phyloP scores from a whole-genome alignment of 2,797 vertebrate genomes.

The Notolepis coatsorum region DNA sequence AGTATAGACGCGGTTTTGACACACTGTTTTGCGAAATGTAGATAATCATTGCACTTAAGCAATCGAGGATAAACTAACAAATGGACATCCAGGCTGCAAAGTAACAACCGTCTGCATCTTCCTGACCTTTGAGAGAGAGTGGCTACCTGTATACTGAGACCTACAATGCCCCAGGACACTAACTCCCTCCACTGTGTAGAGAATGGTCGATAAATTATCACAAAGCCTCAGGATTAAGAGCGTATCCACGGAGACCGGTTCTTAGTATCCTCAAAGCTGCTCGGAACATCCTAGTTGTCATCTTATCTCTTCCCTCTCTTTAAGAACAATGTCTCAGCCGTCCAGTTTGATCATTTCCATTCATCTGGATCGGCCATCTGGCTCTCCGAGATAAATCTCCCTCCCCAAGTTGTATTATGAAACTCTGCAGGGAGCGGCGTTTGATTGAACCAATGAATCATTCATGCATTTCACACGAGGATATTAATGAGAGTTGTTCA shows the following conservation, averaged over 20 bases:
- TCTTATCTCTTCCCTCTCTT: conserved; percentile 3
- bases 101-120: conserved; percentile 29
- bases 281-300: conserved; percentile 31
- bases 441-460: conserved; percentile 67
- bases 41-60: neutral
- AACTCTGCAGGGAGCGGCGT: conserved; percentile 32
- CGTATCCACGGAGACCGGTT: conserved; percentile 63
- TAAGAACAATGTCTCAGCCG: conserved; percentile 18
- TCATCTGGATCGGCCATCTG: conserved; percentile 1
- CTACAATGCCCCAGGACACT: conserved; percentile 55
- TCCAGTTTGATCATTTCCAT: conserved; percentile 8
- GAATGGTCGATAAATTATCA: conserved; percentile 66
- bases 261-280: conserved; percentile 14
- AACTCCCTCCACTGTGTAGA: conserved; percentile 43
- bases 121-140: conserved; percentile 61
- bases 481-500: conserved; percentile 62
- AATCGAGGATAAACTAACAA: neutral
- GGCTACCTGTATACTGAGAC: conserved; percentile 59
- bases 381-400: conserved; percentile 17
- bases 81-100: neutral
- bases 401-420: conserved; percentile 27
- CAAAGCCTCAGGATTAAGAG: conserved; percentile 55
- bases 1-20: too few relatives aligned
- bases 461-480: conserved; percentile 63
- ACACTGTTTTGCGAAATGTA: too few relatives aligned